Evolutionary conservation across 2,113 vertebrate species (phyloP), one percentile per base, ranked within the genome.

Genomic region (Alosa alosa): DNA sequence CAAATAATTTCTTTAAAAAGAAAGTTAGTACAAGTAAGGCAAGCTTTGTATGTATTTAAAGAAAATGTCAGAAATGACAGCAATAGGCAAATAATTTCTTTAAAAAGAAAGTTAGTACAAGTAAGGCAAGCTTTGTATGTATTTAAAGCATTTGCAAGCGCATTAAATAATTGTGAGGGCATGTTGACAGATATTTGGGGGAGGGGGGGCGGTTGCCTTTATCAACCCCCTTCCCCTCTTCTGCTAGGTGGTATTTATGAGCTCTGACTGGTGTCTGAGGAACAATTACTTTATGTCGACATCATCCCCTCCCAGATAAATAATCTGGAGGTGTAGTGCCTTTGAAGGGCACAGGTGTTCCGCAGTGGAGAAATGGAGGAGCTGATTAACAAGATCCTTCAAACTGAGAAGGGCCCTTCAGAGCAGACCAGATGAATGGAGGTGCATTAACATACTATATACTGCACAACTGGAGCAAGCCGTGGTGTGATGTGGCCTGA

Each of bases 231-330:
- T 31, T 75, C 72, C 72, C 13, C 2, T 11, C 0, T 11, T 78
- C 25, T 36, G 31, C 31, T 78, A 8, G 15, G 25, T 75, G 68
- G 31, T 36, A 75, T 75, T 75, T 75, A 75, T 75, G 68, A 75
- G 25, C 25, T 3, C 68, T 75, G 68, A 31, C 68, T 75, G 25
- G 31, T 36, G 72, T 17, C 72, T 78, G 13, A 78, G 31, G 72
- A 36, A 78, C 72, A 78, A 18, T 41, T 78, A 78, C 25, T 78
- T 78, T 78, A 78, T 78, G 72, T 39, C 31, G 11, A 78, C 72
- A 13, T 78, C 36, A 25, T 78, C 31, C 72, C 72, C 3, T 78
- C 31, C 17, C 36, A 78, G 72, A 78, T 39, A 78, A 78, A 39
- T 78, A 78, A 78, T 78, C 31, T 5, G 72, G 72, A 78, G 72